Base-by-base conservation (phyloP, 2,113 vertebrate genomes). In the Passer domesticus region DNA sequence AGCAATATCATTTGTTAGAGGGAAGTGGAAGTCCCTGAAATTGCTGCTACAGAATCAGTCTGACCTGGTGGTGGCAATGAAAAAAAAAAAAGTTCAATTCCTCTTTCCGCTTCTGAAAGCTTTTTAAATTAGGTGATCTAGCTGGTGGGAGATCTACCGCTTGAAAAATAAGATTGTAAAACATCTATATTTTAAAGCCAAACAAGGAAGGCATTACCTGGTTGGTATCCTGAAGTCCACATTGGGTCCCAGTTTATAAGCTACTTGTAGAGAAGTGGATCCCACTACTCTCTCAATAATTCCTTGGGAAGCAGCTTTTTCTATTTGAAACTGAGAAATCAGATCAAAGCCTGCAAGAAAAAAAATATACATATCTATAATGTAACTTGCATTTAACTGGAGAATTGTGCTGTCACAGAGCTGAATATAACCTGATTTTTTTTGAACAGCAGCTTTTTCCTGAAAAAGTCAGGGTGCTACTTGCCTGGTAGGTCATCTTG, bases 251-350 rank as follows among this genome's bases (percentile, higher is more conserved):
- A 99, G 90, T 86, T 98, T 98, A 95, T 98, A 99, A 79, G 99
- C 98, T 69, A 98, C 97, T 87, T 98, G 98, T 59, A 98, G 94
- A 85, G 97, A 81, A 78, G 98, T 98, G 56, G 98, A 98, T 35
- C 99, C 99, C 56, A 97, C 91, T 25, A 99, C 96, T 79, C 94
- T 98, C 91, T 98, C 98, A 5, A 99, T 96, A 31, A 97, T 96
- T 86, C 98, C 98, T 94, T 97, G 98, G 66, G 98, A 98, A 73
- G 98, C 98, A 94, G 98, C 98, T 95, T 98, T 98, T 94, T 98
- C 98, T 92, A 99, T 97, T 89, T 98, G 98, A 95, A 99, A 99
- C 97, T 99, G 98, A 86, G 98, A 98, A 97, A 99, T 99, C 70
- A 99, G 96, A 66, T 99, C 98, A 98, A 99, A 99, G 33, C 98